These are phyloP conservation scores for Limosa lapponica DNA, from an alignment of 2,797 vertebrate species.

Conservation along the genomic window DNA sequence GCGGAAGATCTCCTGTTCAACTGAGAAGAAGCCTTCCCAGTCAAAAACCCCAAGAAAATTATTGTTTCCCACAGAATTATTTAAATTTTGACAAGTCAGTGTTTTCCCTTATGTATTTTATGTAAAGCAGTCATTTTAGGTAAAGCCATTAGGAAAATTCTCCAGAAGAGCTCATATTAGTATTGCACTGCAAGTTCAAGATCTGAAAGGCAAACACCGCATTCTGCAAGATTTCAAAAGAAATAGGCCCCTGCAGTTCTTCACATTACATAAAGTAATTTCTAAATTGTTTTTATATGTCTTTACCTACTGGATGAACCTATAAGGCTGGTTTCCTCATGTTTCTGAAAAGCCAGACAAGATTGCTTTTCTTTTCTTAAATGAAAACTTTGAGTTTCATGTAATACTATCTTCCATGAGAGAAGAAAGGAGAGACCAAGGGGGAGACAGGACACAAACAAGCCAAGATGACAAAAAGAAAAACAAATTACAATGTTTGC, in stretches of 20 bases:
- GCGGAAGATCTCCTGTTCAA: neutral
- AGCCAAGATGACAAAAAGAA: neutral
- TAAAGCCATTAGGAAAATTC: slow-evolving; percentile 50
- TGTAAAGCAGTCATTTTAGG: slow-evolving; percentile 53
- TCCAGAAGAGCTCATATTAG: neutral
- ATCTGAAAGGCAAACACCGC: slow-evolving; percentile 10
- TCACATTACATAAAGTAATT: neutral
- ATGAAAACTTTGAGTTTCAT: neutral
- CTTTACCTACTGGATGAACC: neutral
- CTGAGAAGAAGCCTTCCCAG: neutral
- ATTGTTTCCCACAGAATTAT: slow-evolving; percentile 26
- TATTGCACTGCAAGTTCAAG: neutral
- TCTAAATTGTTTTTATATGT: neutral
- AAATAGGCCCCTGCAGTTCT: neutral
- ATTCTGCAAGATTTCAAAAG: slow-evolving; percentile 12
- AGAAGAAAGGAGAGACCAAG: neutral
- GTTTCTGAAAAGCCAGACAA: neutral
- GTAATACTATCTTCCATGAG: neutral
- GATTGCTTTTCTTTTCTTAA: neutral
- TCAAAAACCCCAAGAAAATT: neutral
- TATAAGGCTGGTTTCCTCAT: neutral
- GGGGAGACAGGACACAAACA: neutral
- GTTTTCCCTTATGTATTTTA: slow-evolving; percentile 33
- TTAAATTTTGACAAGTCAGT: slow-evolving; percentile 52
- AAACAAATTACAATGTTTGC: neutral